phyloP scores from a whole-genome alignment of 30 jellyfish, hydroid and myxozoan genomes.

The Cassiopea andromeda region DNA sequence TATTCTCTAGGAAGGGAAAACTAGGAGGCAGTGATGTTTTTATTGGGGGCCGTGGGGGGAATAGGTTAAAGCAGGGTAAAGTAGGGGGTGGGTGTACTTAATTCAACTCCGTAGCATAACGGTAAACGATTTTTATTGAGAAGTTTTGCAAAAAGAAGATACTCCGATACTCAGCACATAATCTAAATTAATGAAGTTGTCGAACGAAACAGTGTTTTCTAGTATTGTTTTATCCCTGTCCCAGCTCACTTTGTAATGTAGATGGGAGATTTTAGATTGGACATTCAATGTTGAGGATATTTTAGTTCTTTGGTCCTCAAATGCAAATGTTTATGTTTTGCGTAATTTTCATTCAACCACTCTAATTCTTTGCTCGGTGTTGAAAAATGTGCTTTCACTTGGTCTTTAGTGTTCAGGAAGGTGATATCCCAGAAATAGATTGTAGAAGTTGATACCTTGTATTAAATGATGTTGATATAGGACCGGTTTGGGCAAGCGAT shows the following conservation, averaged over 20 bases:
- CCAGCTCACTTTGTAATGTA: background rate
- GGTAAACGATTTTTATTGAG: background rate
- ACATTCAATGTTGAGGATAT: background rate
- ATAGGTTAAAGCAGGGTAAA: background rate
- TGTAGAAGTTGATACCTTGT: too few relatives aligned
- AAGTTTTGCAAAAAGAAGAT: background rate
- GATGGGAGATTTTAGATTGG: background rate
- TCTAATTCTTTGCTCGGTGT: background rate
- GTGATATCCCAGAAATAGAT: too few relatives aligned
- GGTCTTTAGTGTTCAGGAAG: background rate
- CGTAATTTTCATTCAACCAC: background rate
- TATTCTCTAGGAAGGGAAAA: too few relatives aligned
- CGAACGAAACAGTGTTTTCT: background rate
- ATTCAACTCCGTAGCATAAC: background rate
- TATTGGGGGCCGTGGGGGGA: too few relatives aligned
- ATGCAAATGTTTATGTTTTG: background rate
- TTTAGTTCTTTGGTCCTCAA: background rate
- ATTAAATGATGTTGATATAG: too few relatives aligned
- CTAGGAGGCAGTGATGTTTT: too few relatives aligned
- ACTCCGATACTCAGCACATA: background rate
- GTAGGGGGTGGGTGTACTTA: background rate
- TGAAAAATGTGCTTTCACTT: background rate
- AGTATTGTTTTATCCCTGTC: background rate
- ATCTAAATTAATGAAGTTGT: constrained; percentile 2
- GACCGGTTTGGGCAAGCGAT: too few relatives aligned